Percentiles rank a stretch among this genome's conserved stretches.
Evolutionary conservation across 1,140 invertebrate species (phyloP).

Genomic region (Chrysomallon squamiferum): DNA sequence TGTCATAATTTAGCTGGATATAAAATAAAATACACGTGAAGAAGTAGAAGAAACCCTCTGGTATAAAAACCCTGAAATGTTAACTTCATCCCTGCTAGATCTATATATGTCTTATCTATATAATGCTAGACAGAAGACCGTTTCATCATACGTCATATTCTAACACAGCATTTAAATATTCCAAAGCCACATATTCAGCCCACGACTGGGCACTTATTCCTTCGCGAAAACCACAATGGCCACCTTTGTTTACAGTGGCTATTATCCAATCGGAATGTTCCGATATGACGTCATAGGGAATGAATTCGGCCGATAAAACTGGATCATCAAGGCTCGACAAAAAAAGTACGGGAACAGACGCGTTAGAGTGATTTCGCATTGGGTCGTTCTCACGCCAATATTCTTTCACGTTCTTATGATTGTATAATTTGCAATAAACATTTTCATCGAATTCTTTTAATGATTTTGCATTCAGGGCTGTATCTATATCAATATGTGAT

Average conservation of each 20-base stretch:
- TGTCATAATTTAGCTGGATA: no score
- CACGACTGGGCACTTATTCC: not conserved
- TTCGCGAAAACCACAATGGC: constrained; percentile 32
- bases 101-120: no score
- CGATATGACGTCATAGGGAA: constrained; percentile 29
- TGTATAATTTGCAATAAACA: constrained; percentile 22
- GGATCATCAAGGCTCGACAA: constrained; percentile 17
- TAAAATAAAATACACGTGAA: no score
- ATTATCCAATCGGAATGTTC: constrained; percentile 26
- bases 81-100: no score
- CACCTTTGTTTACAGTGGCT: constrained; percentile 23
- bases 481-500: constrained; percentile 9
- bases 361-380: constrained; percentile 27
- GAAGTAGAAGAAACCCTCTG: no score
- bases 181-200: constrained; percentile 7
- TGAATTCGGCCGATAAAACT: not conserved
- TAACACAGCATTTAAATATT: constrained; percentile 13
- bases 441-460: constrained; percentile 20
- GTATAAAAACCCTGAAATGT: no score
- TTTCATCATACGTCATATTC: not conserved
- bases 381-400: constrained; percentile 39
- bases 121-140: no score
- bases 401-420: constrained; percentile 10
- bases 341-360: constrained; percentile 27
- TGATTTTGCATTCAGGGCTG: not conserved